These are phyloP conservation scores for Zeus faber DNA, from an alignment of 2,113 vertebrate species.

Conservation along the genomic window DNA sequence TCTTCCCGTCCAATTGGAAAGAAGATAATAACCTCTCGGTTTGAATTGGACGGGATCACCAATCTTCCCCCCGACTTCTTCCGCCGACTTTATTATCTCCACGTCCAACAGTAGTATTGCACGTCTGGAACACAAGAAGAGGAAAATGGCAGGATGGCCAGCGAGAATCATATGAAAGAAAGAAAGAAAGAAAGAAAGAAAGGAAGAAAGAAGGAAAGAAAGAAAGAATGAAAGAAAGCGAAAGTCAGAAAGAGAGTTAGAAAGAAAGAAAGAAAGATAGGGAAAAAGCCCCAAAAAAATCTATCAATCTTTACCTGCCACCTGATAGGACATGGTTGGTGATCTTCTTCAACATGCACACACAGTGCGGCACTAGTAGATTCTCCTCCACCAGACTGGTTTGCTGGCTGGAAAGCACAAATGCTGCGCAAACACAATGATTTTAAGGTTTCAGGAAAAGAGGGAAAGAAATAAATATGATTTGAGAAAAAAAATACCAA, in stretches of 20 bases:
- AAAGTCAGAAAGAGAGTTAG: too few species aligned
- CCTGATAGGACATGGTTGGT: conserved; percentile 79
- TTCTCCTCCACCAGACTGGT: conserved; percentile 76
- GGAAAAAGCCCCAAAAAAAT: too few species aligned
- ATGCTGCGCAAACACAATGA: conserved; percentile 43
- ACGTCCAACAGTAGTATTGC: conserved; percentile 83
- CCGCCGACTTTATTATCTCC: conserved; percentile 78
- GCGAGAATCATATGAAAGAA: background rate
- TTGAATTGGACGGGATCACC: conserved; percentile 83
- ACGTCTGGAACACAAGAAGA: conserved; percentile 55
- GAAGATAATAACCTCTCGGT: too few species aligned
- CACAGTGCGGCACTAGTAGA: conserved; percentile 69
- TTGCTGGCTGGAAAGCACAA: conserved; percentile 77
- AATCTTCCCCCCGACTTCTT: conserved; percentile 74
- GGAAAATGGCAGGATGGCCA: background rate
- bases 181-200: background rate
- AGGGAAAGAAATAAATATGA: background rate
- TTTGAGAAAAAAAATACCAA: background rate
- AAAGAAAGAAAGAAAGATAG: too few species aligned
- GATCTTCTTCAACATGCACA: conserved; percentile 81
- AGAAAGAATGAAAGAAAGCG: conserved; percentile 13
- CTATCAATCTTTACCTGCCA: conserved; percentile 74
- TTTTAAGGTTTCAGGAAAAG: background rate
- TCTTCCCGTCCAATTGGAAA: too few species aligned
- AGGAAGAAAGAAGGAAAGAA: background rate